These are phyloP conservation scores for Onychomys arenicola DNA, from an alignment of 2,797 vertebrate genomes.

Conservation along the genomic window DNA sequence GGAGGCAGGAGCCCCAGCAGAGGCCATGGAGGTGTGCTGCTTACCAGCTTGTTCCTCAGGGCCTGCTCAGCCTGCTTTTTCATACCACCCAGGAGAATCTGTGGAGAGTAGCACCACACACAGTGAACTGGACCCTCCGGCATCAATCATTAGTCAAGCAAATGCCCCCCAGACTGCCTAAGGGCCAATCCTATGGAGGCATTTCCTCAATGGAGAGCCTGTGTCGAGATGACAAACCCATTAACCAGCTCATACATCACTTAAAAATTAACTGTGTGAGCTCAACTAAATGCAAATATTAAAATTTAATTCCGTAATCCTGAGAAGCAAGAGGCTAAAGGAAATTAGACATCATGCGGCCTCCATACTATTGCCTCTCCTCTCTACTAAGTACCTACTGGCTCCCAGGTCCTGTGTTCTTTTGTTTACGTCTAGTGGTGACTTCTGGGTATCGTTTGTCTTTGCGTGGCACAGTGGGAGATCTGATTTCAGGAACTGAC, in stretches of 20 bases:
- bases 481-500: neutral
- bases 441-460: neutral
- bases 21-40: neutral
- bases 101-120: neutral
- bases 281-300: neutral
- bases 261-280: neutral
- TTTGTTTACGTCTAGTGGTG: neutral
- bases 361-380: too few species aligned
- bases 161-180: neutral
- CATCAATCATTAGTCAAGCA: neutral
- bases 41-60: neutral
- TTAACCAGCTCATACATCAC: neutral
- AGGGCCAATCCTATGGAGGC: neutral
- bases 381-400: neutral
- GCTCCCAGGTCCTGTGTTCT: neutral
- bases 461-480: neutral
- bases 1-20: neutral
- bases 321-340: neutral
- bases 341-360: accelerated
- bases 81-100: neutral
- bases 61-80: neutral
- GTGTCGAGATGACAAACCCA: neutral
- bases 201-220: neutral
- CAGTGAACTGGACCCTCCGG: neutral
- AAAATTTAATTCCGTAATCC: neutral